Evolutionary conservation across 2,113 vertebrate genomes (phyloP).

Genomic region (Vidua macroura): DNA sequence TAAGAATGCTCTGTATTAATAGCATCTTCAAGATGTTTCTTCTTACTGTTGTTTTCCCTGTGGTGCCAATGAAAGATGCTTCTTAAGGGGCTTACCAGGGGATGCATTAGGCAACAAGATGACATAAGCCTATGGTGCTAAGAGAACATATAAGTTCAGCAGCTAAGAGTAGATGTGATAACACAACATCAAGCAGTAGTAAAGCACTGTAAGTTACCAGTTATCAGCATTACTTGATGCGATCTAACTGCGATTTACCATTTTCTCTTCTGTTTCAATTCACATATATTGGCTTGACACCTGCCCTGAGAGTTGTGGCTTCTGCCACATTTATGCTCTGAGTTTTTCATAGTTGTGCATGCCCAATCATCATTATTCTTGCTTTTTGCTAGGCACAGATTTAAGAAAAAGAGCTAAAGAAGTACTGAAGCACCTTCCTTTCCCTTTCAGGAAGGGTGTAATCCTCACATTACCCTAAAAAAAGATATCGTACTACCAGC

Average conservation of each 20-base stretch:
- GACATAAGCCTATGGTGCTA: background rate
- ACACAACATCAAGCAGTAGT: background rate
- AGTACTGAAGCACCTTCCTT: background rate
- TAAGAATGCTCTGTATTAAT: background rate
- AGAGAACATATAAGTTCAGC: background rate
- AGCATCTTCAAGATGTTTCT: background rate
- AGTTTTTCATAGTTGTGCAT: background rate
- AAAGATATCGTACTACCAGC: background rate
- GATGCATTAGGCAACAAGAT: background rate
- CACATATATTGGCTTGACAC: background rate
- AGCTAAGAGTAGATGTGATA: background rate
- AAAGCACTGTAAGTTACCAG: background rate
- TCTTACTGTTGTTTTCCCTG: background rate
- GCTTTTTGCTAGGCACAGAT: background rate
- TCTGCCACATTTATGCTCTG: rapidly evolving
- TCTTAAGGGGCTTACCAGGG: background rate
- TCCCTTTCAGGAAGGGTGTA: background rate
- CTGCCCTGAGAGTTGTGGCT: background rate
- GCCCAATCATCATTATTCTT: background rate
- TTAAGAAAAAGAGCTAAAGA: background rate
- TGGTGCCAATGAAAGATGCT: background rate
- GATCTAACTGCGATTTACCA: background rate
- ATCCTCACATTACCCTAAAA: background rate
- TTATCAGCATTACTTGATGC: background rate
- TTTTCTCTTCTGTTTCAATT: background rate